These are phyloP conservation scores for Pseudorhiza aurosa DNA, from an alignment of 30 jellyfish, hydroid and myxozoan species.

Conservation along the genomic window DNA sequence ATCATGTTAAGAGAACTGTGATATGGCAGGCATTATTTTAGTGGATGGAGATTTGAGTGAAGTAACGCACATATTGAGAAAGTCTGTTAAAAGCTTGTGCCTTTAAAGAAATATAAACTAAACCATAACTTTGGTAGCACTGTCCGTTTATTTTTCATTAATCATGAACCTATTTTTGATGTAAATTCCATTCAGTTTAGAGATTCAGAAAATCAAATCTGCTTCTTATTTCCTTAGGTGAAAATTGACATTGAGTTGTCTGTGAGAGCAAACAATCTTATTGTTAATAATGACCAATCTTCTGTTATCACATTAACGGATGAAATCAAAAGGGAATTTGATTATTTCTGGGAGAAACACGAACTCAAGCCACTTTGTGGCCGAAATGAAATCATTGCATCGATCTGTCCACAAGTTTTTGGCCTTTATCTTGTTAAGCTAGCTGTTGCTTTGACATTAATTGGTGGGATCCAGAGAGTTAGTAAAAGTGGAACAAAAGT, in stretches of 20 bases:
- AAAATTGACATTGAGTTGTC: conserved; percentile 90
- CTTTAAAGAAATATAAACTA: no score
- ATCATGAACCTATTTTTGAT: no score
- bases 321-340: conserved; percentile 80
- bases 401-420: conserved; percentile 98
- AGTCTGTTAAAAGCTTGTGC: no score
- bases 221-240: conserved; percentile 34
- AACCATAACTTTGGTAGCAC: no score
- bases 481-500: conserved; percentile 91
- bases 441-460: conserved; percentile 91
- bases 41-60: no score
- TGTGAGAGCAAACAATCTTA: conserved; percentile 82
- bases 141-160: no score
- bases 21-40: no score
- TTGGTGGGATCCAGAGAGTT: conserved; percentile 95
- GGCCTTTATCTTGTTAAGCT: conserved; percentile 93
- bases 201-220: not conserved
- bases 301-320: conserved; percentile 76
- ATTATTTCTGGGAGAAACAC: conserved; percentile 84
- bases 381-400: conserved; percentile 82
- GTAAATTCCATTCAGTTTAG: not conserved
- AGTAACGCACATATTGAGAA: no score
- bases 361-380: conserved; percentile 76
- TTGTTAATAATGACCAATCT: conserved; percentile 88
- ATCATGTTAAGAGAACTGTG: no score